Evolutionary conservation across 2,888 invertebrate species (phyloP), one percentile per base, ranked within the genome.

Genomic region (Metopia argyrocephala): DNA sequence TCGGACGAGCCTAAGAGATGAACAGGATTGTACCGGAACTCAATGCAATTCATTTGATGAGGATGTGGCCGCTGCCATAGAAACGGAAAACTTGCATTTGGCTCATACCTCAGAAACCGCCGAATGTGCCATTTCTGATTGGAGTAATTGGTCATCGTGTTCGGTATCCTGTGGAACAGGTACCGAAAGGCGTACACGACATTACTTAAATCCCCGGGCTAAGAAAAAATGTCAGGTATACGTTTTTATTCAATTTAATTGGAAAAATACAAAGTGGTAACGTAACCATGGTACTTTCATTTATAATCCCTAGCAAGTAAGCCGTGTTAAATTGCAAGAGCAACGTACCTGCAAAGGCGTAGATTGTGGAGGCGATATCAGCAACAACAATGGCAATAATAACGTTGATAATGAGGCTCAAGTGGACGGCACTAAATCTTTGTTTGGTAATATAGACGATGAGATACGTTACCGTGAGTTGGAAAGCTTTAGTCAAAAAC

Each of bases 61-160:
- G 50, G 87, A 87, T 61, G 31, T 28, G 0, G 75, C 84, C 0
- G 84, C 62, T 0, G 83, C 74, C 7, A 84, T 82, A n/a, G 83
- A 70, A 21, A 28, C 71, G 0, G 83, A 79, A 48, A 70, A 62
- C 46, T 61, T 69, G 7, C 83, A 84, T 15, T 68, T 84, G 0
- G 76, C 78, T 2, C 73, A 82, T 4, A n/a, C 92, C 88, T 86
- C 89, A 0, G 87, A 87, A n/a, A 91, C 91, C 85, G 91, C 92
- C 0, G 89, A 93, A 80, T 96, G 96, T 86, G 94, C 94, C 0
- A 91, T 96, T 69, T 93, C 95, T 0, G 91, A 92, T 20, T 97
- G 96, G 96, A 93, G 94, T 1, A 92, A 92, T 45, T 96, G 96
- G 96, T 94, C 95, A 0, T 92, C 94, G 27, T 96, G 96, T 88